phyloP scores from a whole-genome alignment of 2,797 vertebrate genomes.

The Paedocypris micromegethes region DNA sequence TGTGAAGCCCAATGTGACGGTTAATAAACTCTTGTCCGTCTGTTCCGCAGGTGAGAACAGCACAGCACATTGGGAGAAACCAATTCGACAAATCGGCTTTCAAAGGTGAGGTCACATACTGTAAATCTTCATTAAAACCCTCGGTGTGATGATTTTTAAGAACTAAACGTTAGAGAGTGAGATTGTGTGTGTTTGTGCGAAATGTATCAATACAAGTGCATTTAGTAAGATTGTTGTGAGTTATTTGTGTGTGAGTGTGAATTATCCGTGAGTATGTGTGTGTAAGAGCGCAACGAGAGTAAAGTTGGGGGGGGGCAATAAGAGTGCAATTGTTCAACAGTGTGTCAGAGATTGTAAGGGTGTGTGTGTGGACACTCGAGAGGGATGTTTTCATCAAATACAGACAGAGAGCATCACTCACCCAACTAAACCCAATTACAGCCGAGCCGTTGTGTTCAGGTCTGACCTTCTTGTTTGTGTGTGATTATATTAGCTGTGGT shows the following conservation, averaged over 20 bases:
- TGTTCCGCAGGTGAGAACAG: slow-evolving; percentile 73
- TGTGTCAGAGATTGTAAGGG: not conserved
- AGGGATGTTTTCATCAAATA: slow-evolving; percentile 31
- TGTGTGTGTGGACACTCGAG: not conserved
- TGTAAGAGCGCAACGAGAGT: no score
- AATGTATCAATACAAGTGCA: no score
- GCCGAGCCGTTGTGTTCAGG: slow-evolving; percentile 53
- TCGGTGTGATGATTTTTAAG: no score
- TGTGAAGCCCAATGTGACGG: not conserved
- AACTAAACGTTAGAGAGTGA: no score
- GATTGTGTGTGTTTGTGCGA: no score
- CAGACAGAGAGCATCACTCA: slow-evolving; percentile 45
- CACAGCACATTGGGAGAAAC: slow-evolving; percentile 79
- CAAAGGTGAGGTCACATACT: slow-evolving; percentile 81
- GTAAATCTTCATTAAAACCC: not conserved
- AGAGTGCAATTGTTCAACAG: no score
- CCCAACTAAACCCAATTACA: slow-evolving; percentile 60
- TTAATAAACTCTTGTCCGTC: slow-evolving; percentile 40
- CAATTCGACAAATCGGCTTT: slow-evolving; percentile 92
- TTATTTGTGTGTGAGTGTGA: no score
- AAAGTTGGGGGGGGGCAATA: no score
- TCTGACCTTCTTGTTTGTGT: slow-evolving; percentile 47
- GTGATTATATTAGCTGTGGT: slow-evolving; percentile 65
- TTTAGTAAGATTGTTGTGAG: no score
- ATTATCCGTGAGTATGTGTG: no score